Base-by-base conservation (phyloP, 1,140 invertebrate species). In the Drosophila kohkoa region DNA sequence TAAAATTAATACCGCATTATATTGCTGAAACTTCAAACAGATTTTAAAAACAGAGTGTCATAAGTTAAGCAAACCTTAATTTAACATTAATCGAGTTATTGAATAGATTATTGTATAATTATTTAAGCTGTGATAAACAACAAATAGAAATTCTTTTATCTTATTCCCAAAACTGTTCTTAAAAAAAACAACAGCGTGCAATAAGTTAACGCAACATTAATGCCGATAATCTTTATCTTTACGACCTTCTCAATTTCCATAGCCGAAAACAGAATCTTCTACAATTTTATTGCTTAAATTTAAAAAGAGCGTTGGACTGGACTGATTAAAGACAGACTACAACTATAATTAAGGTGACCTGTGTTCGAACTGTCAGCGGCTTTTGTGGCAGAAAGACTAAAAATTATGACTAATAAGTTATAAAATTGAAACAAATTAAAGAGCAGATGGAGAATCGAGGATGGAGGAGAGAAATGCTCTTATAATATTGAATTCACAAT, bases 331-430 rank as follows among this genome's bases (percentile, higher is more conserved):
- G 57, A 60, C 71, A 57, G 69, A 10, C 35, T 38, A 10, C 7
- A 38, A 8, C 5, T 8, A 66, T 77, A 82, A 77, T 79, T 71
- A 70, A 54, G 49, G 55, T 20, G 59, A 62, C 55, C 72, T 55
- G 48, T 45, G 48, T 45, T 32, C 38, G 66, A 52, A 55, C 66
- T 83, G 83, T 81, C 80, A 80, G 77, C 74, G 71, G 52, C 49
- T 16, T 25, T 38, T n/a, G 10, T n/a, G 55, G 55, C 54, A 59
- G 49, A 72, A 89, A 85, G 69, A 73, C 72, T 68, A n/a, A 73
- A 85, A 88, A 81, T 85, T 85, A 88, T 88, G 68, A 85, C 75
- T 85, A 89, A 88, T 88, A 88, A 88, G 54, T 88, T 78, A 83
- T 4, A 54, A 75, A 89, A 89, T 75, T 81, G 85, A 64, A 80